Evolutionary conservation across 2,888 invertebrate genomes (phyloP).

Genomic region (Patella pellucida): DNA sequence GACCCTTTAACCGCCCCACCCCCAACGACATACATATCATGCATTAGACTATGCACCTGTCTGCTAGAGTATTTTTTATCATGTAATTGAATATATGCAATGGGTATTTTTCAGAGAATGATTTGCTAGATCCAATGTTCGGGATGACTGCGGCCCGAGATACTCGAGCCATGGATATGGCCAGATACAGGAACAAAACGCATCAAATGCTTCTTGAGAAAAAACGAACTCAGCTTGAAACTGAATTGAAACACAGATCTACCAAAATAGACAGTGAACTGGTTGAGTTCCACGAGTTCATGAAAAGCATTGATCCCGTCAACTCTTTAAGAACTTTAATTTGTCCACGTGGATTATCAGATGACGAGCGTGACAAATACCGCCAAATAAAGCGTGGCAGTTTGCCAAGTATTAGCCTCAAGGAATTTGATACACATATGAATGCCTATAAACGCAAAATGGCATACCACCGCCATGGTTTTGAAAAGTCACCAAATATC

Average conservation of each 20-base stretch:
- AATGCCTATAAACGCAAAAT: constrained; percentile 9
- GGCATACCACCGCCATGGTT: neutral
- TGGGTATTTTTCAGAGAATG: neutral
- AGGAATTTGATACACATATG: constrained; percentile 20
- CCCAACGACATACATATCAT: too few species aligned
- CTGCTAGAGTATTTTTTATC: too few species aligned
- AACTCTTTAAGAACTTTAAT: neutral
- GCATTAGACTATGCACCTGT: too few species aligned
- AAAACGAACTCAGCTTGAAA: neutral
- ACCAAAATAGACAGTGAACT: constrained; percentile 15
- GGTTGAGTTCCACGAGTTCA: constrained; percentile 9
- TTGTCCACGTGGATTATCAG: constrained; percentile 17
- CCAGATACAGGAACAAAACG: constrained; percentile 24
- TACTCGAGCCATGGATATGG: constrained; percentile 28
- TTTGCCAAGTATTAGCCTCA: constrained; percentile 21
- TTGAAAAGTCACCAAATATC: neutral
- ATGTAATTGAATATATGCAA: too few species aligned
- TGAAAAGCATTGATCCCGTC: neutral
- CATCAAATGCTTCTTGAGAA: constrained; percentile 24
- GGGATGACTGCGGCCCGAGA: constrained; percentile 29
- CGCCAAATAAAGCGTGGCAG: neutral
- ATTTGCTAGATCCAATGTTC: constrained; percentile 27
- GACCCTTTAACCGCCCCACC: too few species aligned
- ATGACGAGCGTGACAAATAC: constrained; percentile 4
- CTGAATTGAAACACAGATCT: neutral